Percentiles rank a stretch among this genome's conserved stretches.
phyloP scores from a whole-genome alignment of 2,797 vertebrate genomes.

The Arremon brunneinucha region DNA sequence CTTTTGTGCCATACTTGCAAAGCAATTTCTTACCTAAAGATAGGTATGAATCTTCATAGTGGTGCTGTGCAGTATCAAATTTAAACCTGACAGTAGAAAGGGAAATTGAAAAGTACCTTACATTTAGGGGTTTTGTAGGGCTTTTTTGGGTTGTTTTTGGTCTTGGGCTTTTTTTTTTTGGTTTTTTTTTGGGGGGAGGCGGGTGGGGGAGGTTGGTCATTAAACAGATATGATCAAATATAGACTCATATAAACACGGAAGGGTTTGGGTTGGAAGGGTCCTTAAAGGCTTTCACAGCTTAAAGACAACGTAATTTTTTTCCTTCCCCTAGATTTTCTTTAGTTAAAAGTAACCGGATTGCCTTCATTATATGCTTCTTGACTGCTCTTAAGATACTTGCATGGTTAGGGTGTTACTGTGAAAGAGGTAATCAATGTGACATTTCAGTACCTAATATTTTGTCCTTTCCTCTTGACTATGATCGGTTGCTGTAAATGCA shows the following conservation, averaged over 20 bases:
- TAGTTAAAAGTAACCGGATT: background rate
- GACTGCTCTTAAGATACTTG: background rate
- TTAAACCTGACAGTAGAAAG: background rate
- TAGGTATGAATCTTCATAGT: background rate
- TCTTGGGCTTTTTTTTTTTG: background rate
- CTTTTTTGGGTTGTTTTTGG: rapidly evolving
- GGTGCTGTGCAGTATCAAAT: background rate
- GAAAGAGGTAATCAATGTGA: background rate
- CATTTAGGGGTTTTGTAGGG: background rate
- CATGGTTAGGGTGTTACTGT: background rate
- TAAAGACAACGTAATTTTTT: background rate
- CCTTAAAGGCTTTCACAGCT: background rate
- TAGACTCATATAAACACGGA: background rate
- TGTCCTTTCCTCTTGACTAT: background rate
- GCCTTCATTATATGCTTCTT: background rate
- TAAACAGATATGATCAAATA: background rate
- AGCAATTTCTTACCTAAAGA: background rate
- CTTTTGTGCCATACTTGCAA: background rate
- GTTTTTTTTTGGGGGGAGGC: background rate
- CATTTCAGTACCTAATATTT: background rate
- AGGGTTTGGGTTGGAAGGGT: background rate
- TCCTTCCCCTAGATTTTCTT: background rate
- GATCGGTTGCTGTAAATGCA: background rate
- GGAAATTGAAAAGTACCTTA: background rate
- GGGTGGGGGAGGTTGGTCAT: background rate